Conservation (phyloP, 2,797 vertebrate species). For the Ataeniobius toweri region DNA sequence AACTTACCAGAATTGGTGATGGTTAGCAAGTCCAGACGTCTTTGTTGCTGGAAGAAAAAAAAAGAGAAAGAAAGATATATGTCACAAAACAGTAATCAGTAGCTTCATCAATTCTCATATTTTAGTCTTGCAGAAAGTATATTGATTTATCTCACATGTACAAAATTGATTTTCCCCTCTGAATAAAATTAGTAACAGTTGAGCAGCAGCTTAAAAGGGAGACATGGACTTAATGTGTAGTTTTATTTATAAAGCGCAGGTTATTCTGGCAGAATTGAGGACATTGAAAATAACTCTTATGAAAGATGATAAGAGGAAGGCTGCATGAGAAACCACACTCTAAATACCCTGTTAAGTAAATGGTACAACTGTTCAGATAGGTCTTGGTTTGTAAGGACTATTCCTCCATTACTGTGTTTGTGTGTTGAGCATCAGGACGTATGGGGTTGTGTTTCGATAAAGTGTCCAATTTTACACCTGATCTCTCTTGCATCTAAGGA, state of each 20-base stretch:
- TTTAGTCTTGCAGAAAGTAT: conserved; percentile 13
- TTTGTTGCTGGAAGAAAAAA: conserved; percentile 88
- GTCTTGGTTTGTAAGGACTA: neutral
- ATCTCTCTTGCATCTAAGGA: conserved; percentile 64
- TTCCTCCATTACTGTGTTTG: conserved; percentile 7
- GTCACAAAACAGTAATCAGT: conserved; percentile 19
- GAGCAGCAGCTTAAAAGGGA: neutral
- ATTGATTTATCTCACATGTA: conserved; percentile 6
- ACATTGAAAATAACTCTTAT: neutral
- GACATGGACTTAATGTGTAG: neutral
- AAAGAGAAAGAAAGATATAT: conserved; percentile 34
- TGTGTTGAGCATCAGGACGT: conserved; percentile 9
- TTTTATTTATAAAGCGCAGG: neutral
- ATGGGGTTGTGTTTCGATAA: conserved; percentile 46
- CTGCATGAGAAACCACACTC: neutral
- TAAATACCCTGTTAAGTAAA: neutral
- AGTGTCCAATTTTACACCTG: conserved; percentile 79
- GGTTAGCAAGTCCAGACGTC: conserved; percentile 93
- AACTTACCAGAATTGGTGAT: conserved; percentile 94
- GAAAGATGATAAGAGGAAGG: neutral
- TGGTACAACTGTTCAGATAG: neutral
- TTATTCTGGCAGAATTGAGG: conserved; percentile 3
- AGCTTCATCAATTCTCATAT: conserved; percentile 22
- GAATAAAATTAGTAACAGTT: conserved; percentile 4
- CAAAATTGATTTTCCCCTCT: conserved; percentile 13